These are phyloP conservation scores for Chaenogobius annularis DNA, from an alignment of 2,113 vertebrate species.

Conservation along the genomic window DNA sequence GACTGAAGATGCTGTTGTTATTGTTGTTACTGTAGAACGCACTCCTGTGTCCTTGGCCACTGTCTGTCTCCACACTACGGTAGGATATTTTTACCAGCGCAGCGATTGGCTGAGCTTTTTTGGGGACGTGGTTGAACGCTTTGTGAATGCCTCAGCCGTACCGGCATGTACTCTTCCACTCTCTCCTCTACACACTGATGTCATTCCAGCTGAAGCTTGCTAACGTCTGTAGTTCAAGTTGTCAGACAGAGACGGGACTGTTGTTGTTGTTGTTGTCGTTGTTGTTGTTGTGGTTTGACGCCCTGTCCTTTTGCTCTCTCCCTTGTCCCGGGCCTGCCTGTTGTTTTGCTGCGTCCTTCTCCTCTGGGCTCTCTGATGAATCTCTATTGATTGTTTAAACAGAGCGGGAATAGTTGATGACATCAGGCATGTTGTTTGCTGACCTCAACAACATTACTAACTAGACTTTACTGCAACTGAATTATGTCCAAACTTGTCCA, in stretches of 20 bases:
- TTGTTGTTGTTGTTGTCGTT: constrained; percentile 24
- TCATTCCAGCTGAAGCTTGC: constrained; percentile 57
- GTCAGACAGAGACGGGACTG: constrained; percentile 34
- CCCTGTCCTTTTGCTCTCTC: neutral
- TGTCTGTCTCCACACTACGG: neutral
- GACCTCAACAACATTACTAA: constrained; percentile 48
- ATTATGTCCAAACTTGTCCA: neutral
- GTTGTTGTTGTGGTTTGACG: neutral
- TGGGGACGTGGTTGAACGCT: neutral
- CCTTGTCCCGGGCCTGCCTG: neutral
- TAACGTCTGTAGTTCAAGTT: constrained; percentile 36
- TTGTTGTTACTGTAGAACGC: neutral
- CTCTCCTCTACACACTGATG: constrained; percentile 57
- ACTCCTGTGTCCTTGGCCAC: neutral
- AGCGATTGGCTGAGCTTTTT: neutral
- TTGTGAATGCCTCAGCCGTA: constrained; percentile 63
- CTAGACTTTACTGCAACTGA: constrained; percentile 44
- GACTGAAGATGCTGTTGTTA: neutral
- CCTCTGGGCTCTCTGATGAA: constrained; percentile 44
- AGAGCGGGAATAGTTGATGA: constrained; percentile 60
- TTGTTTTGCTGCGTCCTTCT: constrained; percentile 44
- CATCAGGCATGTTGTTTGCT: constrained; percentile 59
- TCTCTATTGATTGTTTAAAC: constrained; percentile 61
- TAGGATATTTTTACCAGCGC: neutral
- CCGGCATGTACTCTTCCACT: constrained; percentile 9